These are phyloP conservation scores for Astur gentilis DNA, from an alignment of 2,113 vertebrate genomes.

Conservation along the genomic window DNA sequence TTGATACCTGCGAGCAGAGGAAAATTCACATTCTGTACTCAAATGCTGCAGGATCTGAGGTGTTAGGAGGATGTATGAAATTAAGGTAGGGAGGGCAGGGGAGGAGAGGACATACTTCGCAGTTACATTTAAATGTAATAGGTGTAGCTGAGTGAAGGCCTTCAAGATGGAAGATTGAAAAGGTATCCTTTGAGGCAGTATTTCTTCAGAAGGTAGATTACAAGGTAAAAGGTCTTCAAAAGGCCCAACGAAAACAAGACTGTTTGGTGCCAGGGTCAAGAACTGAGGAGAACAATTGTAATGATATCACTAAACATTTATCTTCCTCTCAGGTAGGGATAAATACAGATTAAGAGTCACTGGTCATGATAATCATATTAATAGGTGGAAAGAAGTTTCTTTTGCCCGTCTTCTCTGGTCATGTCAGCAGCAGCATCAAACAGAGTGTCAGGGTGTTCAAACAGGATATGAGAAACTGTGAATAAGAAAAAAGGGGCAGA, in stretches of 20 bases:
- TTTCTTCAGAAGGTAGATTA: not conserved
- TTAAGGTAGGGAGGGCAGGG: not conserved
- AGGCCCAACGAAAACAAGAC: not conserved
- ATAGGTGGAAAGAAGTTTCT: not conserved
- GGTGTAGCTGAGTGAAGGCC: not conserved
- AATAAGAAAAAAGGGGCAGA: not conserved
- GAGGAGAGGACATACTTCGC: not conserved
- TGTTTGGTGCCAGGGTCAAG: not conserved
- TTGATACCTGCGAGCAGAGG: not conserved
- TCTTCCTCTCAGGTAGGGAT: not conserved
- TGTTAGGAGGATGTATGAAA: not conserved
- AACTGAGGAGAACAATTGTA: not conserved
- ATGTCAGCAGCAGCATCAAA: not conserved
- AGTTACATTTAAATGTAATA: not conserved
- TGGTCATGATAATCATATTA: not conserved
- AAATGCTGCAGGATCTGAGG: not conserved
- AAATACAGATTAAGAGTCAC: not conserved
- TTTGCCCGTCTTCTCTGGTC: not conserved
- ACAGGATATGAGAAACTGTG: not conserved
- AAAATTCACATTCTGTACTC: slow-evolving; percentile 24
- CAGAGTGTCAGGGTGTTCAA: not conserved
- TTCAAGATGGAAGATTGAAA: not conserved
- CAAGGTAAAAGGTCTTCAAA: not conserved
- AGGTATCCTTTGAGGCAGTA: not conserved
- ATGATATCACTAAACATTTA: not conserved